Evolutionary conservation across 2,888 invertebrate species (phyloP), one percentile per base, ranked within the genome.

Genomic region (Acanthacorydalis orientalis): DNA sequence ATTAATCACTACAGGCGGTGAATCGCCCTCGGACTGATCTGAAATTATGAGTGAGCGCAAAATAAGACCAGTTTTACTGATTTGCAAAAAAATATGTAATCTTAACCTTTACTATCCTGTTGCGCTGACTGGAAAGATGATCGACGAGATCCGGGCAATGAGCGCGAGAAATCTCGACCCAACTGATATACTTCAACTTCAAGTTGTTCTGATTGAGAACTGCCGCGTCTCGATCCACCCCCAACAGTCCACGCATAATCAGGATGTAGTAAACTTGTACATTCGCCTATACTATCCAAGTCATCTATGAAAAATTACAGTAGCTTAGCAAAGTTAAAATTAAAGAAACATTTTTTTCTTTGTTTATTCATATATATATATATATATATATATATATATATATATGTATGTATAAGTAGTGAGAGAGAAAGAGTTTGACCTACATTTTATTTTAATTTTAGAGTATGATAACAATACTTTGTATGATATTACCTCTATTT

Each of bases 141-240:
- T 46, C 88, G 74, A 48, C 88, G 72, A 11, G 87, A 88, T 8
- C 88, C 88, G 0, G 89, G 89, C 55, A 89, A 67, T 4, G 88
- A 88, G 57, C 84, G 75, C 16, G 88, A 88, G 64, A 87, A 87
- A 65, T 88, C 88, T 63, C 85, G 84, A 50, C 80, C 84, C 44
- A 89, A 73, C 62, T 89, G 83, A 65, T 89, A 88, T 9, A 83
- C 81, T 61, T 87, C 86, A 45, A 83, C 81, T 61, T 89, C 88
- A 44, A 88, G 69, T 46, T 86, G 85, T 62, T 89, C 89, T 0
- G 88, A 89, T 61, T 89, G 88, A 39, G 87, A 87, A n/a, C 88
- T 89, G 35, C 89, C 89, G 33, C 89, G 75, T 32, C 89, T 70
- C 0, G 87, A 87, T 50, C 80, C 80, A 50, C 80, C 80, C 43